Evolutionary conservation across 2,113 vertebrate species (phyloP).

Genomic region (Menidia beryllina): DNA sequence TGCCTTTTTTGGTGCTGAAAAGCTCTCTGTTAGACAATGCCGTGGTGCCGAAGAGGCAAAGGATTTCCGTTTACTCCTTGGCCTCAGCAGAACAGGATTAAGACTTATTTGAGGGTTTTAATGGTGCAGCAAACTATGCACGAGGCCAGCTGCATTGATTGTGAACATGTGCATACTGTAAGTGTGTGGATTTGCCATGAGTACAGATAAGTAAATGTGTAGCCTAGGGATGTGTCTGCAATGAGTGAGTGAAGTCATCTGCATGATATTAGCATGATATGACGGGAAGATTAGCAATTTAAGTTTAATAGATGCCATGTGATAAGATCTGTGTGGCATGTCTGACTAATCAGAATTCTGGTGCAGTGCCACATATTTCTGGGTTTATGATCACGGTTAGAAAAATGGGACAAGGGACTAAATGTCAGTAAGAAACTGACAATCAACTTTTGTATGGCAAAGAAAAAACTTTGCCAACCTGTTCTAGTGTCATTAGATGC

Average conservation of each 20-base stretch:
- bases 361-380: conserved; percentile 46
- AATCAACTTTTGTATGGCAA: conserved; percentile 19
- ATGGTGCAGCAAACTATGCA: conserved; percentile 49
- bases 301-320: conserved; percentile 32
- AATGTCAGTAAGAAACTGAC: conserved; percentile 26
- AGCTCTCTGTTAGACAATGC: conserved; percentile 31
- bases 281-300: conserved; percentile 16
- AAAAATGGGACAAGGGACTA: conserved; percentile 24
- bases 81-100: conserved; percentile 61
- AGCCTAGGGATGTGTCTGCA: conserved; percentile 50
- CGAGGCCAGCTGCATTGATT: conserved; percentile 61
- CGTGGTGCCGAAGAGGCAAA: conserved; percentile 15
- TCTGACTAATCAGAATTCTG: conserved; percentile 38
- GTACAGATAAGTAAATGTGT: conserved; percentile 49
- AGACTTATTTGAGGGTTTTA: conserved; percentile 58
- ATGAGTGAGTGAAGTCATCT: conserved; percentile 74
- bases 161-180: conserved; percentile 30
- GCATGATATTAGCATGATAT: conserved; percentile 40
- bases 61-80: conserved; percentile 60
- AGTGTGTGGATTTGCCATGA: conserved; percentile 57
- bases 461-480: conserved; percentile 13
- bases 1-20: conserved; percentile 45
- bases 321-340: conserved; percentile 33
- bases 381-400: conserved; percentile 47
- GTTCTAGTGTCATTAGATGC: not conserved